phyloP scores from a whole-genome alignment of 2,797 vertebrate species.

The Amblyopsis hoosieri region DNA sequence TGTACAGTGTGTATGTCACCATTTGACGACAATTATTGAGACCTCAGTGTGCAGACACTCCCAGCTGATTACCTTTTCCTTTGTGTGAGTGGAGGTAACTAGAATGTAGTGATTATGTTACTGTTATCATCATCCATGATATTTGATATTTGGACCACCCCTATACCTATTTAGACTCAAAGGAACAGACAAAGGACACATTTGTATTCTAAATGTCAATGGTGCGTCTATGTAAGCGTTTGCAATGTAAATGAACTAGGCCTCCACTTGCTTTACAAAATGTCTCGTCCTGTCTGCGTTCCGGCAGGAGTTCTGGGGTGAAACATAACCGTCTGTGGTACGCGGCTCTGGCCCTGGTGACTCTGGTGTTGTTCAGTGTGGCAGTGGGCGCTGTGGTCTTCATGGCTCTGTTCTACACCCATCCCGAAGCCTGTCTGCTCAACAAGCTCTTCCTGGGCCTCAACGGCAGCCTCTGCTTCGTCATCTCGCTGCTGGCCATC shows the following conservation, averaged over 20 bases:
- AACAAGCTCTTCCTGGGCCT: slow-evolving; percentile 93
- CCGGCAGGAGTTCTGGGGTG: slow-evolving; percentile 87
- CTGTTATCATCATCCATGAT: no score
- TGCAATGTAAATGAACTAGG: no score
- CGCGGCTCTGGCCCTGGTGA: slow-evolving; percentile 87
- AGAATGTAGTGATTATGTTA: no score
- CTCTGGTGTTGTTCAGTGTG: slow-evolving; percentile 86
- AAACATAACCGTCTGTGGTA: slow-evolving; percentile 90
- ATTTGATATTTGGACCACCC: no score
- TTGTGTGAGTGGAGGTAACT: slow-evolving; percentile 1
- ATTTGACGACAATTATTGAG: background rate
- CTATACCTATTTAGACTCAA: no score
- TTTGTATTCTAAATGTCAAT: no score
- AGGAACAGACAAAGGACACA: no score
- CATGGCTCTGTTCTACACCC: slow-evolving; percentile 89
- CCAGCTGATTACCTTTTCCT: slow-evolving; percentile 19
- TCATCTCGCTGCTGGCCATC: slow-evolving; percentile 90
- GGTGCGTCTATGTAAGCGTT: no score
- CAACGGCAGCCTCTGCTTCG: slow-evolving; percentile 88
- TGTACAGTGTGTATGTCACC: background rate
- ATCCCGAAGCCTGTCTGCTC: slow-evolving; percentile 82
- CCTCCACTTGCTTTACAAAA: no score
- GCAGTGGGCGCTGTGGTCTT: slow-evolving; percentile 86
- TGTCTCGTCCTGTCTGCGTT: background rate
- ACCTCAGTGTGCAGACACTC: slow-evolving; percentile 10